phyloP scores from a whole-genome alignment of 2,797 vertebrate species.

The Pipistrellus kuhlii region DNA sequence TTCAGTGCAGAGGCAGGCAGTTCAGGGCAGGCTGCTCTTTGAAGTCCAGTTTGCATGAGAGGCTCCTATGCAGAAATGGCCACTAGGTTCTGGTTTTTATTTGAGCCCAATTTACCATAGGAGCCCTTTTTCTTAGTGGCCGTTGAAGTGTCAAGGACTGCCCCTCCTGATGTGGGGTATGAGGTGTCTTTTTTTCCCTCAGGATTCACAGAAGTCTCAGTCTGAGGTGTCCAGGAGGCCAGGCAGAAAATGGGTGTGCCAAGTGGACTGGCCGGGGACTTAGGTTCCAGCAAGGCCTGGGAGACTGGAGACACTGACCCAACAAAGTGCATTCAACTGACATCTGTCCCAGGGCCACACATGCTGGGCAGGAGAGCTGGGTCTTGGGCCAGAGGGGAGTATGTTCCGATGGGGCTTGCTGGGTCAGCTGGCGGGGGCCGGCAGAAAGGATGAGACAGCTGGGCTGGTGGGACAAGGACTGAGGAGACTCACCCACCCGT shows the following conservation, averaged over 20 bases:
- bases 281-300: no score
- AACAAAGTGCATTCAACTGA: background rate
- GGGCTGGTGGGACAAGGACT: background rate
- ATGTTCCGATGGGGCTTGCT: no score
- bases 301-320: accelerated
- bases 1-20: background rate
- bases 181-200: background rate
- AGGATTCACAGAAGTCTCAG: background rate
- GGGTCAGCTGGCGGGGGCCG: background rate
- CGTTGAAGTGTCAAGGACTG: accelerated
- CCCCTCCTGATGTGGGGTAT: no score
- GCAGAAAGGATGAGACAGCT: background rate
- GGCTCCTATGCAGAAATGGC: background rate
- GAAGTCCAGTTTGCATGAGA: no score
- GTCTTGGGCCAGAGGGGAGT: background rate
- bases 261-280: no score
- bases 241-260: accelerated
- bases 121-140: background rate
- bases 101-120: background rate
- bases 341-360: accelerated
- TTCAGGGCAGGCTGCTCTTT: background rate
- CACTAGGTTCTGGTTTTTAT: no score
- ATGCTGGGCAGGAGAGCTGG: background rate
- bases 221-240: background rate
- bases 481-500: accelerated